Base-by-base conservation (phyloP, 2,797 vertebrate species). In the Mus spretus region DNA sequence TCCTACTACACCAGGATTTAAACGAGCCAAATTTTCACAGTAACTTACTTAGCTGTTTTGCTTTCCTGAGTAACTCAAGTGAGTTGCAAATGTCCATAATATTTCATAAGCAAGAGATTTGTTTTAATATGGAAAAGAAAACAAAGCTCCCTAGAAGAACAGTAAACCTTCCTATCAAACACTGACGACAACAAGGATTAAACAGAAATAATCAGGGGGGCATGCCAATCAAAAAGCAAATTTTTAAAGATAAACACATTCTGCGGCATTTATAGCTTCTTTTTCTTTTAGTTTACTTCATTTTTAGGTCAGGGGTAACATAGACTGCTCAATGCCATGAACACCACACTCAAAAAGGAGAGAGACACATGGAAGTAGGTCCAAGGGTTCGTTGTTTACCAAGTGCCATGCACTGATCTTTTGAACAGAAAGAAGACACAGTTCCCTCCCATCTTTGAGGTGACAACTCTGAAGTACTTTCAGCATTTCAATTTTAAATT, bases 131-230 rank as follows among this genome's bases (percentile, higher is more conserved):
- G 40, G 9, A 19, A 63, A 34, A 44, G 8, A 84, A 84, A 67
- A 34, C 15, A 84, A 84, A 47, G 59, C 82, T 65, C 65, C 59
- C 59, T 47, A 84, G 26, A 34, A 34, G 40, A 47, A 44, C 14
- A 65, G 10, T 50, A 95, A 90, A 82, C 9, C 37, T 95, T 95
- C 75, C 80, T 83, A 95, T 55, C 77, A 96, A 95, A 81, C 31
- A 63, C 15, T 67, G 87, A 84, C 81, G 72, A 81, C 1, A 92
- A 40, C 67, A 86, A 85, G 28, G 28, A 85, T 50, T 85, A 65
- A 63, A 67, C 19, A 67, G 63, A 85, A 67, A 67, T 85, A 67
- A 67, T 44, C 81, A 83, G 15, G 59, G 11, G 40, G 17, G 44
- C 61, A 34, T 47, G 26, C 5, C 65, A 84, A 84, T 84, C 31